A percentile compares a stretch with the other conserved stretches of the same genome.
Conservation (phyloP, 2,113 vertebrate genomes). For the Poeciliopsis occidentalis region DNA sequence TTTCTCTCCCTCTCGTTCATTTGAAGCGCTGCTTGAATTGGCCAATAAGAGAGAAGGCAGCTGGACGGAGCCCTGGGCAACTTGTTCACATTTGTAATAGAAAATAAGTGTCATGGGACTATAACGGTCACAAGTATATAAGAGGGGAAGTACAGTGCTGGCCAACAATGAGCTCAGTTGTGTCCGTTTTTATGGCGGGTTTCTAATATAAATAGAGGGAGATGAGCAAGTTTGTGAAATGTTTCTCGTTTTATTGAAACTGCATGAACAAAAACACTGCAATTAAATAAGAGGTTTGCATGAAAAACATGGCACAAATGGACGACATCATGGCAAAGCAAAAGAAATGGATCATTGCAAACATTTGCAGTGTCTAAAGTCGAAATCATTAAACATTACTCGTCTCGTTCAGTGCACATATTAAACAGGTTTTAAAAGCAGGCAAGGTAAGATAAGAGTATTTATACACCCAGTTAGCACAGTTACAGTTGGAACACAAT, state of each 20-base stretch:
- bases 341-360: slow-evolving; percentile 70
- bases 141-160: slow-evolving; percentile 1
- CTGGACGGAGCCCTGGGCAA: slow-evolving; percentile 30
- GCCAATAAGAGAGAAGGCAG: slow-evolving; percentile 59
- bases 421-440: slow-evolving; percentile 65
- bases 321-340: slow-evolving; percentile 64
- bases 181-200: neutral
- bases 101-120: slow-evolving; percentile 53
- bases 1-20: slow-evolving; percentile 2
- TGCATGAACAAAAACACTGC: slow-evolving; percentile 76
- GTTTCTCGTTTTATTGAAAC: slow-evolving; percentile 78
- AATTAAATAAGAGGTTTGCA: slow-evolving; percentile 78
- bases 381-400: slow-evolving; percentile 67
- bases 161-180: slow-evolving; percentile 32
- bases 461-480: slow-evolving; percentile 65
- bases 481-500: slow-evolving; percentile 43
- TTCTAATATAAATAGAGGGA: slow-evolving; percentile 26
- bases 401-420: slow-evolving; percentile 76
- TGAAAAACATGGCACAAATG: slow-evolving; percentile 60
- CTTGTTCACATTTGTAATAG: slow-evolving; percentile 35
- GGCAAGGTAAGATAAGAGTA: slow-evolving; percentile 64
- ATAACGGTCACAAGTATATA: slow-evolving; percentile 26
- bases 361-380: slow-evolving; percentile 78
- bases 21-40: slow-evolving; percentile 32
- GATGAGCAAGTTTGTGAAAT: slow-evolving; percentile 7